Evolutionary conservation across 64 coral and sea anemone genomes (phyloP).

Genomic region (Montipora foliosa): DNA sequence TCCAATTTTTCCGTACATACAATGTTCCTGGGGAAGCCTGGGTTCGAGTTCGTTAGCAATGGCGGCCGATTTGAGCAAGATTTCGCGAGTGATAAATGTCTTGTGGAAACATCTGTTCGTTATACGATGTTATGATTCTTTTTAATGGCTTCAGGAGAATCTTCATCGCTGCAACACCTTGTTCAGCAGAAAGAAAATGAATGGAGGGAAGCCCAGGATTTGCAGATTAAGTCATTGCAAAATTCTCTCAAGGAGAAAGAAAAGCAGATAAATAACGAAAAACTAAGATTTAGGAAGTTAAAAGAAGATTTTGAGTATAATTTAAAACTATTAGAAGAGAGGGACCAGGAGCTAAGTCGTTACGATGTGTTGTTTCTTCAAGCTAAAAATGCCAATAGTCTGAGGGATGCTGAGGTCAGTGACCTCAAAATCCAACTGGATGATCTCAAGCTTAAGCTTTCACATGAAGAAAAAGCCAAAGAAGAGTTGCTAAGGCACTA

Average conservation of each 20-base stretch:
- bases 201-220: constrained; percentile 86
- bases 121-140: background rate
- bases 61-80: no score
- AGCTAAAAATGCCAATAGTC: constrained; percentile 70
- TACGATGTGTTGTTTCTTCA: constrained; percentile 85
- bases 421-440: constrained; percentile 92
- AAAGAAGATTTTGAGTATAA: constrained; percentile 99
- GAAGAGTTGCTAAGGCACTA: constrained; percentile 93
- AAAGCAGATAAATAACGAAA: constrained; percentile 75
- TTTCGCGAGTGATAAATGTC: no score
- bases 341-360: constrained; percentile 89
- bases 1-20: no score
- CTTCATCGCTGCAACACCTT: constrained; percentile 62
- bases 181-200: constrained; percentile 98
- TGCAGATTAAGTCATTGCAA: constrained; percentile 80
- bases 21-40: no score
- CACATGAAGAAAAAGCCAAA: constrained; percentile 78
- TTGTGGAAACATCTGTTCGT: no score
- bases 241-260: constrained; percentile 78
- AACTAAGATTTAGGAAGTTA: constrained; percentile 85
- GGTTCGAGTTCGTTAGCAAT: no score
- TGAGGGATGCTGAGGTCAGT: constrained; percentile 86
- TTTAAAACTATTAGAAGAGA: constrained; percentile 84
- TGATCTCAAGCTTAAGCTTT: constrained; percentile 80
- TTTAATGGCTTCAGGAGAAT: background rate